Conservation (phyloP, 2,113 vertebrate genomes). For the Megalops atlanticus region DNA sequence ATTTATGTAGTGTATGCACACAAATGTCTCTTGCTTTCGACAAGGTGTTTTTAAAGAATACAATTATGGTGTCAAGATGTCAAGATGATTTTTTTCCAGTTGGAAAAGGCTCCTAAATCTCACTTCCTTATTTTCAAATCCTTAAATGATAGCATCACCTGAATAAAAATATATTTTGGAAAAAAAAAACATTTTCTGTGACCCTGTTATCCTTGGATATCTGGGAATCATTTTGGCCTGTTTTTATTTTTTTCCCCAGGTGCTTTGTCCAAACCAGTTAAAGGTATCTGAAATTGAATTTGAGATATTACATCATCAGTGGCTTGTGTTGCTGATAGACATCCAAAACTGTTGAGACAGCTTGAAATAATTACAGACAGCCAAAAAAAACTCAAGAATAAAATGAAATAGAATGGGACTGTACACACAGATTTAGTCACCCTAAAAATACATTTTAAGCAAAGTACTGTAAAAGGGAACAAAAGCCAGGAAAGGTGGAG, state of each 20-base stretch:
- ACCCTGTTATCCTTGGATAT: background rate
- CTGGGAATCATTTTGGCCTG: background rate
- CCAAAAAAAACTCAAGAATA: constrained; percentile 3
- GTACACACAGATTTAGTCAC: background rate
- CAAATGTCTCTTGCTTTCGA: too few species aligned
- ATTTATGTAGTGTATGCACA: background rate
- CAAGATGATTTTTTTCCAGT: too few species aligned
- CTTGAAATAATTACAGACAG: constrained; percentile 18
- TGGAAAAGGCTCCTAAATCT: too few species aligned
- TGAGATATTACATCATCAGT: constrained; percentile 11
- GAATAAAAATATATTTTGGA: background rate
- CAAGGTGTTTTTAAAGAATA: too few species aligned
- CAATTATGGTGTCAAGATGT: too few species aligned
- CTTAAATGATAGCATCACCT: background rate
- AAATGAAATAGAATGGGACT: background rate
- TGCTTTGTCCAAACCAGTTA: background rate
- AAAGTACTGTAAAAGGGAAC: background rate
- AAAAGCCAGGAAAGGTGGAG: background rate
- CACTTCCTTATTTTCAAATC: background rate
- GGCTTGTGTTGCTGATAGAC: constrained; percentile 9
- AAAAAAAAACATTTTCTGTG: background rate
- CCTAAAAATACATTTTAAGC: background rate
- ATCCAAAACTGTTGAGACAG: constrained; percentile 20
- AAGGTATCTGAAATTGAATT: constrained; percentile 28
- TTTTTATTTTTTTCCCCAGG: constrained; percentile 18